These are phyloP conservation scores for Sciurus niger DNA, from an alignment of 2,113 vertebrate genomes.

Conservation along the genomic window DNA sequence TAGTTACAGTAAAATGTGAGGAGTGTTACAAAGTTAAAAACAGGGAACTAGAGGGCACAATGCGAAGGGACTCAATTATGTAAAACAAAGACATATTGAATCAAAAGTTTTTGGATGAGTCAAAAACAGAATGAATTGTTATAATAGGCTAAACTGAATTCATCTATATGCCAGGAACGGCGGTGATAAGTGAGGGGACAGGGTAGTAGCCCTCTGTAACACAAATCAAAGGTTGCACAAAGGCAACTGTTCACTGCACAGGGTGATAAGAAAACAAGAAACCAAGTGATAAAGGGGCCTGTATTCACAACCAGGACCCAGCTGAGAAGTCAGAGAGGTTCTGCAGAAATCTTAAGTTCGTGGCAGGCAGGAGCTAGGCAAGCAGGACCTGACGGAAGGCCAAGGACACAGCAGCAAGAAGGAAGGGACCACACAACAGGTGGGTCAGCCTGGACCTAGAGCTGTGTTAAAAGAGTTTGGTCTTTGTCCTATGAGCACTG, in stretches of 20 bases:
- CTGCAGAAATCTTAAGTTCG: too few species aligned
- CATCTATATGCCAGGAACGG: background rate
- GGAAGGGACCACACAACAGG: too few species aligned
- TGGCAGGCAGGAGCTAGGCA: background rate
- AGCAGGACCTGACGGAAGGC: background rate
- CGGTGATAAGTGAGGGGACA: background rate
- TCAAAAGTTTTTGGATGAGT: background rate
- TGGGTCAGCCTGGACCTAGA: background rate
- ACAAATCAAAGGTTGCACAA: background rate
- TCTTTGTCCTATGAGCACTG: background rate
- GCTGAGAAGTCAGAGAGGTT: background rate
- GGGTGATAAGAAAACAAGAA: background rate
- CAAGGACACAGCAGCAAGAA: background rate
- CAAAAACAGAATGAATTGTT: background rate
- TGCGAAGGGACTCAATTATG: background rate
- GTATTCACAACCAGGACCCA: background rate
- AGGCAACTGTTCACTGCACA: background rate
- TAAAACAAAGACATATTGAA: background rate
- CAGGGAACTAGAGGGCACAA: background rate
- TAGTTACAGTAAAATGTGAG: background rate
- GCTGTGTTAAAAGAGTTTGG: background rate
- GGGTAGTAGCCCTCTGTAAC: background rate
- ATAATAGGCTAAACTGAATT: background rate
- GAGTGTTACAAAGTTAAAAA: background rate
- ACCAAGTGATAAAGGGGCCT: too few species aligned